Base-by-base conservation (phyloP, 92 coral and sea anemone genomes). In the Parazoanthus swiftii region DNA sequence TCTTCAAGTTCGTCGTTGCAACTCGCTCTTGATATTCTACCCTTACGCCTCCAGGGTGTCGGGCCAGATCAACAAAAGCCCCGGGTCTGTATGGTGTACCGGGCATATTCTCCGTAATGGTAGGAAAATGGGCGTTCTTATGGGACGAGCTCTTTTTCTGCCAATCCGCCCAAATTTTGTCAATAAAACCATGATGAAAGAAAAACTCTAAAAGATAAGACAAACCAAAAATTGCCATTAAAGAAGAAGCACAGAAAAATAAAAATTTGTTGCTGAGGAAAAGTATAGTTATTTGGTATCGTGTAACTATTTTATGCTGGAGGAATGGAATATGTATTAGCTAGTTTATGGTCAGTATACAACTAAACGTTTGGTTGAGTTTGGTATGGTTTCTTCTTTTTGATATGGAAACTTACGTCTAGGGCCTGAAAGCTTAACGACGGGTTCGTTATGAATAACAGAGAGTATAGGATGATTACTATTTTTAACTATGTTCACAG, bases 141-240 rank as follows among this genome's bases (percentile, higher is more conserved):
- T 92, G 94, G 33, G 63, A 81, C 56, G 44, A n/a, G 86, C 95
- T 94, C 77, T 74, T 89, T 51, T 89, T 89, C 89, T 94, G 97
- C 97, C 97, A 94, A 81, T 94, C 97, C 25, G 77, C 91, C 97
- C 97, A 94, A 14, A 94, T 90, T 86, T 94, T 94, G 86, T 94
- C 97, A 20, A 94, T 78, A 77, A 94, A 81, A 33, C 92, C 92
- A 80, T 94, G 94, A 71, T 88, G 96, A n/a, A 90, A 84, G 80
- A 94, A 94, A n/a, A 92, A 94, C 67, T 91, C 94, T 72, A 10
- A 1, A 70, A 21, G 11, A 70, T 20, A 70, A 70, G 2, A 70
- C 29, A 20, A 54, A 54, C 20, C 9, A 54, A 54, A 1, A 11
- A 54, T 54, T 54, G 11, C 14, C 33, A 29, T 54, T 0, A 54